These are phyloP conservation scores for Gymnoscelis rufifasciata DNA, from an alignment of 2,888 invertebrate genomes.

Conservation along the genomic window DNA sequence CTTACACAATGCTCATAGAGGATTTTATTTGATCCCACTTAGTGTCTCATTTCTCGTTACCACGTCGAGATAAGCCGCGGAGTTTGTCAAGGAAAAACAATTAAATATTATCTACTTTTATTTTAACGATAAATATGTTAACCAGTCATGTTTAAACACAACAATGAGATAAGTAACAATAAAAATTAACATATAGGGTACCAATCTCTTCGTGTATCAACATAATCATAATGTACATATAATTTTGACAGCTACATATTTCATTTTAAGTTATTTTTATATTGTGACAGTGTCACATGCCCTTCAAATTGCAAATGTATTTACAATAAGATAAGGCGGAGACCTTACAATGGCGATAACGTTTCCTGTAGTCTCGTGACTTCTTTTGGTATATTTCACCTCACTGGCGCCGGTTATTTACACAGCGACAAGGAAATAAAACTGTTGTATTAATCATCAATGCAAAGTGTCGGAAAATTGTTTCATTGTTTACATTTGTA, in stretches of 20 bases:
- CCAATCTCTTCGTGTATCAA: no score
- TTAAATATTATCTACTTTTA: no score
- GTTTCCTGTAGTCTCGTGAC: conserved; percentile 19
- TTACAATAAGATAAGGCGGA: conserved; percentile 18
- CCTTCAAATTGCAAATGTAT: conserved; percentile 22
- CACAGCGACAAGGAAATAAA: background rate
- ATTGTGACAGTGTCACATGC: conserved; percentile 13
- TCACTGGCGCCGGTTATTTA: background rate
- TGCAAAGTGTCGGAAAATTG: no score
- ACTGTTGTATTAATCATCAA: no score
- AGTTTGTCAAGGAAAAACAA: background rate
- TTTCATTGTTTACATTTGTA: no score
- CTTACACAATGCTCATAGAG: conserved; percentile 5
- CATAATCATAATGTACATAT: no score
- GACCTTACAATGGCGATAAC: conserved; percentile 20
- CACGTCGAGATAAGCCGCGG: background rate
- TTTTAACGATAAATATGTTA: no score
- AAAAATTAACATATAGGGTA: no score
- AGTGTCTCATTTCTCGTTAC: background rate
- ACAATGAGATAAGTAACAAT: no score
- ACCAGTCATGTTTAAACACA: no score
- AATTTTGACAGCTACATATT: background rate
- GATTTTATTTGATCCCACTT: conserved; percentile 3
- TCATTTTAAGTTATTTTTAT: conserved; percentile 3
- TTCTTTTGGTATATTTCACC: conserved; percentile 13